phyloP scores from a whole-genome alignment of 2,797 vertebrate genomes.

The Chelon labrosus region DNA sequence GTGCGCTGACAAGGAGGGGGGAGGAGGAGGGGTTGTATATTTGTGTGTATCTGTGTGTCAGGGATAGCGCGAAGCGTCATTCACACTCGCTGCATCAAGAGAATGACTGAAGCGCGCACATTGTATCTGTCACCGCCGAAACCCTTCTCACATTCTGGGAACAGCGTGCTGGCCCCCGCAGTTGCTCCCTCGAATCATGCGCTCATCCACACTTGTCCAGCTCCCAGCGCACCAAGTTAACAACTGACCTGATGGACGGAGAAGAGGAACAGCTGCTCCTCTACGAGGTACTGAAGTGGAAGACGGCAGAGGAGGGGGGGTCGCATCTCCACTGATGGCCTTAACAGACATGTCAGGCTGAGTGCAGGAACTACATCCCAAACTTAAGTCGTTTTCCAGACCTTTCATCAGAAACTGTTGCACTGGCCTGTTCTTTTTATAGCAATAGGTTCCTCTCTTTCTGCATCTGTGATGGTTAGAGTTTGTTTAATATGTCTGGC shows the following conservation, averaged over 20 bases:
- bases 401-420: neutral
- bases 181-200: slow-evolving; percentile 77
- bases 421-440: slow-evolving; percentile 3
- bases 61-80: slow-evolving; percentile 38
- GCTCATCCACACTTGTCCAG: slow-evolving; percentile 73
- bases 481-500: too few relatives aligned
- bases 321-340: slow-evolving; percentile 64
- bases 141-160: slow-evolving; percentile 73
- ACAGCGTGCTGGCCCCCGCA: slow-evolving; percentile 66
- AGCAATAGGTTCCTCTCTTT: neutral
- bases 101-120: slow-evolving; percentile 60
- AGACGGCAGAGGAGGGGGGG: slow-evolving; percentile 37
- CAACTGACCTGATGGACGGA: slow-evolving; percentile 79
- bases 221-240: slow-evolving; percentile 65
- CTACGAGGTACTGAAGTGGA: slow-evolving; percentile 66
- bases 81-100: slow-evolving; percentile 48
- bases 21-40: neutral
- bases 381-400: slow-evolving; percentile 40
- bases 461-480: neutral
- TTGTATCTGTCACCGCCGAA: slow-evolving; percentile 74
- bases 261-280: slow-evolving; percentile 77
- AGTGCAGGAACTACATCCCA: slow-evolving; percentile 40
- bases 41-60: slow-evolving; percentile 17
- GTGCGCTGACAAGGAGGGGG: slow-evolving; percentile 40
- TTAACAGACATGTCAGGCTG: slow-evolving; percentile 66